A percentile compares a stretch with the other conserved stretches of the same genome.
Evolutionary conservation across 2,888 invertebrate genomes (phyloP).

Genomic region (Hyposoter didymator): DNA sequence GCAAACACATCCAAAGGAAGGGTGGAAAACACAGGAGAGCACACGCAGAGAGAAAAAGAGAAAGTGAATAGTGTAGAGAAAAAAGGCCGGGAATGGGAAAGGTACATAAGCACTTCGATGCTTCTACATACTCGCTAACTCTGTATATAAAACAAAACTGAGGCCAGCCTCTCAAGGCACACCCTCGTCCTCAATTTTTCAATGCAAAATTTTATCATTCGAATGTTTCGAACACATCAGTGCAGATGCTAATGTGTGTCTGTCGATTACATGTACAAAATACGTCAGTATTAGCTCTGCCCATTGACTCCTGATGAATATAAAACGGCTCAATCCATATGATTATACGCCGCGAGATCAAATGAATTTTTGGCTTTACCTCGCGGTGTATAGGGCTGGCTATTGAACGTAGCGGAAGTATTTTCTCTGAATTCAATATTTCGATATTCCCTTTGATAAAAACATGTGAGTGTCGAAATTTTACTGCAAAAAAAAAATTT

Average conservation of each 20-base stretch:
- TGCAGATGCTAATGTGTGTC: neutral
- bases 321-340: neutral
- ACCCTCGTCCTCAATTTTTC: constrained; percentile 11
- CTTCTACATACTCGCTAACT: constrained; percentile 29
- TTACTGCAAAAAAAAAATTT: too few relatives aligned
- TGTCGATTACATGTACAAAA: neutral
- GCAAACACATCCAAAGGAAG: constrained; percentile 15
- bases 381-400: too few relatives aligned
- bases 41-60: constrained; percentile 38
- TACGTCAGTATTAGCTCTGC: neutral
- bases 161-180: constrained; percentile 37
- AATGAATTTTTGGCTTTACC: too few relatives aligned
- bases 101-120: constrained; percentile 13
- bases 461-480: too few relatives aligned
- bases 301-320: neutral
- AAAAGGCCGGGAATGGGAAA: neutral
- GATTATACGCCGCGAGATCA: neutral
- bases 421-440: too few relatives aligned
- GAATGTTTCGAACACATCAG: neutral
- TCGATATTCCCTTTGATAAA: too few relatives aligned
- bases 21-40: constrained; percentile 6
- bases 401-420: too few relatives aligned
- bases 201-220: constrained; percentile 52
- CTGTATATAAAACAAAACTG: constrained; percentile 9
- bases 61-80: neutral